Base-by-base conservation (phyloP, 2,113 vertebrate species). In the Donacobius atricapilla region DNA sequence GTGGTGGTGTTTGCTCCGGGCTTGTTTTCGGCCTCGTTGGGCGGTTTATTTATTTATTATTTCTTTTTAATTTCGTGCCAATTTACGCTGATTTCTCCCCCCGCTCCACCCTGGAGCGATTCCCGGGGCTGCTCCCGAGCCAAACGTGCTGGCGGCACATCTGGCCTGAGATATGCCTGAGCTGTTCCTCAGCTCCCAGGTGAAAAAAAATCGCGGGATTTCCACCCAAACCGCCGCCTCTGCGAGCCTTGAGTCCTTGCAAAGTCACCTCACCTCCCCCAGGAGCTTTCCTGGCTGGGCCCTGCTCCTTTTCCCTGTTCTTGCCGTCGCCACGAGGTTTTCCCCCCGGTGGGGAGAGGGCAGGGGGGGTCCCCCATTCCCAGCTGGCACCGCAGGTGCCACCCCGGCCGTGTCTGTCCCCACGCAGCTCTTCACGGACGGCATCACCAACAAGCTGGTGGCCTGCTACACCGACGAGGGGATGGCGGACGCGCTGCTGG, bases 401-500 rank as follows among this genome's bases (percentile, higher is more conserved):
- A 1, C 22, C 69, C 28, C 15, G 3, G 17, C 28, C 2, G 0
- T 14, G 23, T 37, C 10, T 87, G 63, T 85, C 57, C 88, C 83
- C n/a, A 8, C 69, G 9, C 97, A 96, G 99, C 98, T 99, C 89
- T 99, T 99, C 98, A 99, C 99, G 0, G 99, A 99, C 8, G 99
- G 99, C 80, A 99, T 99, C 93, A 99, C 99, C 96, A 99, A 99
- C 98, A 99, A 99, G 96, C 98, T 99, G 13, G 98, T 99, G 95
- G 99, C 99, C 76, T 99, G 99, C 97, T 99, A 98, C 37, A 93
- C 98, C 81, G 99, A 99, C 1, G 98, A 99, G 47, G 97, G 92
- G 57, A 98, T 99, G 72, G 97, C 83, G 4, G 99, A 99, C 4
- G 98, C 99, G 9, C 98, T 99, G 94, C 97, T 99, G 92, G 99